These are phyloP conservation scores for Rhimphoctona megacephalus DNA, from an alignment of 2,888 invertebrate genomes.

Conservation along the genomic window DNA sequence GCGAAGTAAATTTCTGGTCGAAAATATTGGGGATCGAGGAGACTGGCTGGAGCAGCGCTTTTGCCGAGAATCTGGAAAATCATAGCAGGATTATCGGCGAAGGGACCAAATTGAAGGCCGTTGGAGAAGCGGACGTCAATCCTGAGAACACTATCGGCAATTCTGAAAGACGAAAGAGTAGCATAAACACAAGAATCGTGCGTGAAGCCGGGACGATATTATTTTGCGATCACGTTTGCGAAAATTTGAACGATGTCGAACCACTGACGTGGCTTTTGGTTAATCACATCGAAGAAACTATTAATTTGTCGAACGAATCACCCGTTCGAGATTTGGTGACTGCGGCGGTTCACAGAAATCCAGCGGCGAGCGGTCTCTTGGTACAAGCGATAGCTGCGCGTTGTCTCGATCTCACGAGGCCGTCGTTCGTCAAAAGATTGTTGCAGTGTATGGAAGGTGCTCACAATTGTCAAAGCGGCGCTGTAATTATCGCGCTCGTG, in stretches of 20 bases:
- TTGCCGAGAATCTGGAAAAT: conserved; percentile 14
- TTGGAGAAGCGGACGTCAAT: neutral
- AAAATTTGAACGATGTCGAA: conserved; percentile 90
- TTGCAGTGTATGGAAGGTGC: conserved; percentile 90
- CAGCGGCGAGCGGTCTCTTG: conserved; percentile 90
- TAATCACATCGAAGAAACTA: conserved; percentile 89
- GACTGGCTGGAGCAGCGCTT: conserved; percentile 46
- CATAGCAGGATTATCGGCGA: neutral
- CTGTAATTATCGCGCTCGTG: conserved; percentile 88
- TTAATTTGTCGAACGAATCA: conserved; percentile 88
- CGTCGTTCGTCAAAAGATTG: conserved; percentile 89
- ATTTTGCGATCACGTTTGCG: conserved; percentile 91
- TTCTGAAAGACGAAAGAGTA: conserved; percentile 45
- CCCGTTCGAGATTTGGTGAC: conserved; percentile 88
- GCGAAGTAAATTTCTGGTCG: conserved; percentile 90
- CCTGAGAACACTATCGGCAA: neutral
- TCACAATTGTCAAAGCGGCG: conserved; percentile 90
- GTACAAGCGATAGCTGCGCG: conserved; percentile 90
- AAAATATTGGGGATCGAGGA: conserved; percentile 85
- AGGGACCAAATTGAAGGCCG: neutral
- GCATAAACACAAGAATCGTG: conserved; percentile 88
- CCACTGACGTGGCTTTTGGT: conserved; percentile 92
- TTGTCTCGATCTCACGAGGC: conserved; percentile 86
- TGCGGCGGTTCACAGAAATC: conserved; percentile 87
- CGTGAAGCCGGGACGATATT: conserved; percentile 89